Conservation (phyloP, 2,888 invertebrate genomes). For the Myopa testacea region DNA sequence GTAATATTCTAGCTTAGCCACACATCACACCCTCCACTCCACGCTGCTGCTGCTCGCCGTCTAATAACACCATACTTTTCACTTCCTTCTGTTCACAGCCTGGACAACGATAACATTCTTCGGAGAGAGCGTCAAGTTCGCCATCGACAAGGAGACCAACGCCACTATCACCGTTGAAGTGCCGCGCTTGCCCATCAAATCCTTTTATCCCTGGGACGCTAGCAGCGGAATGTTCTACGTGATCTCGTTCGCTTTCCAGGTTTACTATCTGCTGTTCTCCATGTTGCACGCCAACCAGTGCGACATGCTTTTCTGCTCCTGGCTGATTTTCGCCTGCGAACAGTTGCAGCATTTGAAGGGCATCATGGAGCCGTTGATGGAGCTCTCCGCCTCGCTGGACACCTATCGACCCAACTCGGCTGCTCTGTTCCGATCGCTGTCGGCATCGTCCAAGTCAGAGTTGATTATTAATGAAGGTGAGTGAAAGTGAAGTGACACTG, state of each 20-base stretch:
- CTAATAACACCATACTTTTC: not conserved
- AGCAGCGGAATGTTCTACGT: constrained; percentile 77
- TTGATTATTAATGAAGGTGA: constrained; percentile 66
- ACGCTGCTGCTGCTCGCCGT: too few species aligned
- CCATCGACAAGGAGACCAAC: constrained; percentile 79
- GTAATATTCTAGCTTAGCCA: constrained; percentile 67
- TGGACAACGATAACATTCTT: constrained; percentile 87
- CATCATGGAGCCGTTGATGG: constrained; percentile 89
- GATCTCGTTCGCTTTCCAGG: constrained; percentile 76
- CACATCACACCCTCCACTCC: not conserved
- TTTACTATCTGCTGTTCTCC: constrained; percentile 77
- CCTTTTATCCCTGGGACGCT: constrained; percentile 85
- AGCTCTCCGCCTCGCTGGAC: constrained; percentile 84
- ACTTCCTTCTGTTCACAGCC: constrained; percentile 65
- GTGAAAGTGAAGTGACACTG: not conserved
- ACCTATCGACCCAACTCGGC: constrained; percentile 81
- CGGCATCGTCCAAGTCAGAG: constrained; percentile 68
- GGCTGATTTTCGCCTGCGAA: constrained; percentile 87
- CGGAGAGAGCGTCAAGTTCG: constrained; percentile 79
- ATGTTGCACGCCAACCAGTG: constrained; percentile 74
- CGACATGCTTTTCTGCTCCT: constrained; percentile 86
- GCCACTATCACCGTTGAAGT: constrained; percentile 76
- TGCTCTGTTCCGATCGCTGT: constrained; percentile 75
- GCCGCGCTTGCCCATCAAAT: constrained; percentile 79
- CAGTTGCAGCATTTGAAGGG: constrained; percentile 87